These are phyloP conservation scores for Cyclura pinguis DNA, from an alignment of 2,797 vertebrate genomes.

Conservation along the genomic window DNA sequence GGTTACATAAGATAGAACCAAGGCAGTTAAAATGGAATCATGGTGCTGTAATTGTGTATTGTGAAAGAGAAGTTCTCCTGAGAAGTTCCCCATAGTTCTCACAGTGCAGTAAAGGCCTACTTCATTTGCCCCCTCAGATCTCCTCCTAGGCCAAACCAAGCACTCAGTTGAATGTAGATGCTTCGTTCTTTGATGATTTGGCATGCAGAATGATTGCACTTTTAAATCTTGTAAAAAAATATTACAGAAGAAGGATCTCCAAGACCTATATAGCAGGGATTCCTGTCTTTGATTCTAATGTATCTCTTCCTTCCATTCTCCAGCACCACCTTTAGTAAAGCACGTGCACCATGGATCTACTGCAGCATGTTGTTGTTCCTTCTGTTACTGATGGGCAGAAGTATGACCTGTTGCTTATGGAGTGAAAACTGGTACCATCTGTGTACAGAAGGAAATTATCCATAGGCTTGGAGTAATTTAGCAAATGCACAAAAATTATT, in stretches of 20 bases:
- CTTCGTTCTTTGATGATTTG: neutral
- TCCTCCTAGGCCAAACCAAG: neutral
- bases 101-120: neutral
- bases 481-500: neutral
- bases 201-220: neutral
- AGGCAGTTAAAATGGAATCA: no score
- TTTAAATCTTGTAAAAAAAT: neutral
- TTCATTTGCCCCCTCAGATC: neutral
- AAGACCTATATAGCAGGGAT: neutral
- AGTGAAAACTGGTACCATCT: neutral
- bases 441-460: no score
- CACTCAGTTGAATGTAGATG: neutral
- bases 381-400: neutral
- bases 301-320: neutral
- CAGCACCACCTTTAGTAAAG: neutral
- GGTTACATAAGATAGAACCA: neutral
- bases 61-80: no score
- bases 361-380: neutral
- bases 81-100: neutral
- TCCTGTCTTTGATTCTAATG: neutral
- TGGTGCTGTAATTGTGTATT: no score
- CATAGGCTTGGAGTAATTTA: neutral
- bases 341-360: neutral
- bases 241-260: neutral
- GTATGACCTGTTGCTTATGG: neutral